Evolutionary conservation across 2,797 vertebrate genomes (phyloP), one percentile per base, ranked within the genome.

Genomic region (Epinephelus awoara): DNA sequence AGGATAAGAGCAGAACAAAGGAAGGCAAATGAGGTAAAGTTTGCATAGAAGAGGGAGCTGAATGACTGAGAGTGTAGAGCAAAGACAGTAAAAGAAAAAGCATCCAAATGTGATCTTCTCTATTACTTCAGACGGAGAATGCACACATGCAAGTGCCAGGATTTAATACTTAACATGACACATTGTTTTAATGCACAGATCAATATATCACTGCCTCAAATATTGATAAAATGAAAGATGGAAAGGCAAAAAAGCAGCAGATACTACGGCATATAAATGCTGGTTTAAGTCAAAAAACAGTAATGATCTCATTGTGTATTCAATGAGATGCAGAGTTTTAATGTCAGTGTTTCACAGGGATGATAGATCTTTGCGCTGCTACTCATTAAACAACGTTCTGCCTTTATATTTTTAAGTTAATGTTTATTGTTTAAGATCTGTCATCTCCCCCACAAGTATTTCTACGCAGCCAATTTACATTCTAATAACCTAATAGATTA

Each of bases 401-500:
- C 77, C 65, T 87, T 88, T 85, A 67, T 63, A 76, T 80, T 81
- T 91, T 90, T 64, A 66, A 75, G 34, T 82, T 83, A 72, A 11
- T 77, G 77, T 82, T 75, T 86, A 74, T 82, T 80, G 62, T 72
- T 88, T 69, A 79, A 69, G 72, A 85, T 68, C 44, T 77, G 62
- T 82, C 59, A 79, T 82, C 76, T 76, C 42, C 58, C 62, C 44
- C 42, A 42, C 55, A 27, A 80, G 52, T 62, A 77, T 79, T 79
- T 78, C 82, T 67, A 64, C 68, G 38, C 72, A 62, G 67, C 67
- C 81, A 86, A 83, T 90, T 88, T 86, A 83, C 85, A 89, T 85
- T 85, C 70, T 89, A 90, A 92, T 89, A 77, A 85, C 79, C 72
- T 73, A 77, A 77, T 80, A 85, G 67, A 88, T 89, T 83, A 85